A percentile compares a stretch with the other conserved stretches of the same genome.
Evolutionary conservation across 37 sponge, comb jelly and placozoan genomes (phyloP).

Genomic region (Eunapius fragilis): DNA sequence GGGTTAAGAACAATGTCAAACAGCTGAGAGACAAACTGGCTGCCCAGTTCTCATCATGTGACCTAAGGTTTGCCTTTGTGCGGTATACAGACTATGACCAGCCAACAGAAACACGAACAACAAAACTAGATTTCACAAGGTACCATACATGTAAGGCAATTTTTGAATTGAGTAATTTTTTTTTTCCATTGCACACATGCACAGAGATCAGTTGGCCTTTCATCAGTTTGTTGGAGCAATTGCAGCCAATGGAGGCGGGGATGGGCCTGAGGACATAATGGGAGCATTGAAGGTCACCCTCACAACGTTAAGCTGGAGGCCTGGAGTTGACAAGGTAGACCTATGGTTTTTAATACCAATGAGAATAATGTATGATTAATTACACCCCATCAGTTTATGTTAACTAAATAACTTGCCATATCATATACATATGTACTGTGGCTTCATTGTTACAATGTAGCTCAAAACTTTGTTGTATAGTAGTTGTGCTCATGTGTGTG

Average conservation of each 20-base stretch:
- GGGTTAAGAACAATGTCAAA: conserved; percentile 72
- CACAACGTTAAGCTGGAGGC: conserved; percentile 51
- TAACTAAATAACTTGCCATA: too few species aligned
- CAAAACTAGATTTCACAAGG: conserved; percentile 68
- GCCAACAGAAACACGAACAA: conserved; percentile 39
- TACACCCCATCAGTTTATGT: too few species aligned
- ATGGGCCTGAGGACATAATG: conserved; percentile 82
- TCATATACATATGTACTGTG: too few species aligned
- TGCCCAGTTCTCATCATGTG: conserved; percentile 61
- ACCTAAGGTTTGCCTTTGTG: conserved; percentile 75
- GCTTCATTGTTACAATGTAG: neutral
- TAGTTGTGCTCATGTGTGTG: neutral
- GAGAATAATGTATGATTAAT: too few species aligned
- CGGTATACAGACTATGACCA: conserved; percentile 84
- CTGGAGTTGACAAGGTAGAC: conserved; percentile 44
- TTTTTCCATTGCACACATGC: neutral
- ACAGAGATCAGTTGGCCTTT: conserved; percentile 21
- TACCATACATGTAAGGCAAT: neutral
- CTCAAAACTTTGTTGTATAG: too few species aligned
- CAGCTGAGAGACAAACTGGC: conserved; percentile 44
- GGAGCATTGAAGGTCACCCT: conserved; percentile 61
- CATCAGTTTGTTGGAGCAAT: conserved; percentile 65
- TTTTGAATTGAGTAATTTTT: neutral
- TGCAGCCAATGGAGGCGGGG: conserved; percentile 68
- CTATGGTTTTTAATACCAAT: too few species aligned